Evolutionary conservation across 1,140 invertebrate species (phyloP).

Genomic region (Lycorma delicatula): DNA sequence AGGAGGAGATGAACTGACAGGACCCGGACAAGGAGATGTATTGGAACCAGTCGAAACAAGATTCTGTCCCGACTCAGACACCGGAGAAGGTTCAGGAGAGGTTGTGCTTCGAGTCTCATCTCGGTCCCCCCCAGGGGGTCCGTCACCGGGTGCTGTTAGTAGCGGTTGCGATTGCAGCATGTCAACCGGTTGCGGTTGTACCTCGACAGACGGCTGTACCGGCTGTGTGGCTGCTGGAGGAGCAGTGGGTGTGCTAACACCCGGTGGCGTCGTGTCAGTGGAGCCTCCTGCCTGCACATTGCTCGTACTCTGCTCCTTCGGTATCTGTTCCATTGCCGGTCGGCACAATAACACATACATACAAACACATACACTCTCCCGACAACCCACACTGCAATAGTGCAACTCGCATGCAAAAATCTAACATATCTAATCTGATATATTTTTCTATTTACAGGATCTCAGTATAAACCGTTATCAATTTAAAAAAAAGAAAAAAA

Average conservation of each 20-base stretch:
- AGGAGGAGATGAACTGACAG: constrained; percentile 21
- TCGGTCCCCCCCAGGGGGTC: neutral
- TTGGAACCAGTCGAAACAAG: constrained; percentile 26
- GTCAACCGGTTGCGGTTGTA: constrained; percentile 2
- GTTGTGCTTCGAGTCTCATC: constrained; percentile 29
- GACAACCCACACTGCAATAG: no score
- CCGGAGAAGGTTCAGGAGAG: constrained; percentile 31
- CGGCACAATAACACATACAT: no score
- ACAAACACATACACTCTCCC: no score
- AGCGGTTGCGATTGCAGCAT: neutral
- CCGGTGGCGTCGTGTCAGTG: neutral
- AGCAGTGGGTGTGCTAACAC: constrained; percentile 24
- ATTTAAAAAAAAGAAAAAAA: no score
- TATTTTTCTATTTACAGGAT: no score
- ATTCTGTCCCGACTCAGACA: constrained; percentile 32
- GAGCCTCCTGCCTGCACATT: neutral
- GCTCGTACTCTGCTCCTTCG: neutral
- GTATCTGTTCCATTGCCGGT: neutral
- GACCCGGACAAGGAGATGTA: constrained; percentile 21
- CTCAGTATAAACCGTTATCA: no score
- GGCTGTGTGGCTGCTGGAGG: constrained; percentile 30
- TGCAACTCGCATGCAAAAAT: no score
- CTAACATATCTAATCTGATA: no score
- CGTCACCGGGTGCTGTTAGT: constrained; percentile 26
- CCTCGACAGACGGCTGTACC: neutral